phyloP scores from a whole-genome alignment of 1,140 invertebrate species.

The Cydia fagiglandana region DNA sequence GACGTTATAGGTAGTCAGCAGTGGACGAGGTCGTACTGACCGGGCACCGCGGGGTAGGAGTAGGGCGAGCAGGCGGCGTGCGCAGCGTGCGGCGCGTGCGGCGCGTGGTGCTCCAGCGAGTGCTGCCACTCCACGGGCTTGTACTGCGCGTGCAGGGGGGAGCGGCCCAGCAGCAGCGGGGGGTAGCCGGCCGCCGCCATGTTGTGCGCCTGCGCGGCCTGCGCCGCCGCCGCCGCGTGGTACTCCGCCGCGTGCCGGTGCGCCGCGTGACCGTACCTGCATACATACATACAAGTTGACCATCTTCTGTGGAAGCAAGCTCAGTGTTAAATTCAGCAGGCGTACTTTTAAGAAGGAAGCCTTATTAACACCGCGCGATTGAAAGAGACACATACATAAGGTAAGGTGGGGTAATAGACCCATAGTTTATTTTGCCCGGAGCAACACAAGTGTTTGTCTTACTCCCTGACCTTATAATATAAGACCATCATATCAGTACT shows the following conservation, averaged over 20 bases:
- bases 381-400: no score
- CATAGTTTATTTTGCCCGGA: no score
- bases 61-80: conserved; percentile 69
- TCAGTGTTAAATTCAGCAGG: no score
- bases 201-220: conserved; percentile 49
- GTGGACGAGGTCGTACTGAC: conserved; percentile 43
- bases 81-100: conserved; percentile 47
- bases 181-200: conserved; percentile 62
- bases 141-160: conserved; percentile 66
- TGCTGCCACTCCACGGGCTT: conserved; percentile 69
- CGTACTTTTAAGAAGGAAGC: no score
- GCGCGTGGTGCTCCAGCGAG: conserved; percentile 43
- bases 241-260: conserved; percentile 68
- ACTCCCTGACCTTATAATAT: no score
- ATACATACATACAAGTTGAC: conserved; percentile 34
- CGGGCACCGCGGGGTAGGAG: conserved; percentile 70
- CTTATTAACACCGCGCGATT: no score
- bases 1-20: no score
- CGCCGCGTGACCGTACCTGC: conserved; percentile 62
- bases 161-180: conserved; percentile 65
- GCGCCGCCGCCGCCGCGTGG: conserved; percentile 59
- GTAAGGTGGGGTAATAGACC: no score
- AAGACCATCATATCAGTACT: no score
- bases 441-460: no score
- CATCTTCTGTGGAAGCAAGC: no score